These are phyloP conservation scores for Drosophila nigritarsus DNA, from an alignment of 2,888 invertebrate genomes.

Conservation along the genomic window DNA sequence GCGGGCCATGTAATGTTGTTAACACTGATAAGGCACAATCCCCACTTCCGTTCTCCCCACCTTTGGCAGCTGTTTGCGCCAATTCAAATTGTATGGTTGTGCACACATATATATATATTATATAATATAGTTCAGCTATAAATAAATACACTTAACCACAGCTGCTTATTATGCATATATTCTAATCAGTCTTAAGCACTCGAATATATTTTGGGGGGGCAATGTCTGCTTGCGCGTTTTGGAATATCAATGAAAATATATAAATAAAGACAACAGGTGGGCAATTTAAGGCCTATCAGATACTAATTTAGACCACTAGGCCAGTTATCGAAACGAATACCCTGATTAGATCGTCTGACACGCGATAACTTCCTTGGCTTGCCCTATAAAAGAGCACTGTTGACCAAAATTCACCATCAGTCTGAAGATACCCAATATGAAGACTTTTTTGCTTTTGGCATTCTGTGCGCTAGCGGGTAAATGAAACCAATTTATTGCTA, in stretches of 20 bases:
- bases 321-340: conserved; percentile 11
- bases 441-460: conserved; percentile 51
- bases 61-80: background rate
- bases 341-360: conserved; percentile 26
- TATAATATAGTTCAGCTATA: background rate
- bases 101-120: background rate
- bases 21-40: conserved; percentile 5
- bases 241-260: conserved; percentile 18
- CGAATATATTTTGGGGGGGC: conserved; percentile 15
- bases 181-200: conserved; percentile 45
- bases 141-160: background rate
- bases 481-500: background rate
- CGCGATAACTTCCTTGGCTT: conserved; percentile 12
- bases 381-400: conserved; percentile 49
- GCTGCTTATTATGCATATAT: conserved; percentile 33
- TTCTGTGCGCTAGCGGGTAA: conserved; percentile 51
- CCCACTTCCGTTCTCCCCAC: background rate
- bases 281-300: conserved; percentile 31
- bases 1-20: conserved; percentile 2
- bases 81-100: background rate
- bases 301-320: conserved; percentile 24
- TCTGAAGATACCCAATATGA: conserved; percentile 44
- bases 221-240: conserved; percentile 15
- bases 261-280: conserved; percentile 1
- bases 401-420: conserved; percentile 18